Base-by-base conservation (phyloP, 35 echinoderm and acorn worm species). In the Apostichopus japonicus region DNA sequence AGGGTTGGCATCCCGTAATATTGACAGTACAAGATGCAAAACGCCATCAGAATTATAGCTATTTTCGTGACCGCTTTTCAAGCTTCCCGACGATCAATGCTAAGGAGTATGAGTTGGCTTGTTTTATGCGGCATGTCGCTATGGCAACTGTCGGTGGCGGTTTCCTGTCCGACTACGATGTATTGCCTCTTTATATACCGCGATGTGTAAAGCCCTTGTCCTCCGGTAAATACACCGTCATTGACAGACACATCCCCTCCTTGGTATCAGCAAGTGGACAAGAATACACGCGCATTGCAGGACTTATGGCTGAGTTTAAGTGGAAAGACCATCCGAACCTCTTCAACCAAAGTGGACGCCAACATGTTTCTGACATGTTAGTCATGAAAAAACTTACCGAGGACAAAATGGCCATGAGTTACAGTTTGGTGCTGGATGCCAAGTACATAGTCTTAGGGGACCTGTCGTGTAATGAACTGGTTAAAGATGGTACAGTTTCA, bases 61-160 rank as follows among this genome's bases (percentile, higher is more conserved):
- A 58, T 2, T 57, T 87, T 0, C 2, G 8, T 1, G 58, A 87
- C 4, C 58, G 25, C 10, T 87, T 87, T n/a, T 9, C 10, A 6
- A 6, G 86, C 57, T 51, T 87, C 7, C 86, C 86, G 0, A 87
- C 86, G 6, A n/a, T 65, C 1, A 87, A 71, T 27, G 4, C 0
- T n/a, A 71, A 87, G 21, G 2, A 87, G 1, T 87, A 87, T 8
- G 86, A 87, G 51, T 62, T 87, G 13, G 54, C 86, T 24, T 87
- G 86, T 51, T 87, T 87, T 71, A 17, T 87, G 58, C 16, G 61
- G 24, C 16, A 87, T 23, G 17, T 71, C 5, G 86, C 86, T n/a
- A 87, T 87, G 86, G 86, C 86, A 9, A 57, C 23, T 2, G 61
- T 87, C 9, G 86, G 86, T 4, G 58, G 86, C 6, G 61, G 86